phyloP scores from a whole-genome alignment of 2,113 vertebrate species.

The Nerophis lumbriciformis region DNA sequence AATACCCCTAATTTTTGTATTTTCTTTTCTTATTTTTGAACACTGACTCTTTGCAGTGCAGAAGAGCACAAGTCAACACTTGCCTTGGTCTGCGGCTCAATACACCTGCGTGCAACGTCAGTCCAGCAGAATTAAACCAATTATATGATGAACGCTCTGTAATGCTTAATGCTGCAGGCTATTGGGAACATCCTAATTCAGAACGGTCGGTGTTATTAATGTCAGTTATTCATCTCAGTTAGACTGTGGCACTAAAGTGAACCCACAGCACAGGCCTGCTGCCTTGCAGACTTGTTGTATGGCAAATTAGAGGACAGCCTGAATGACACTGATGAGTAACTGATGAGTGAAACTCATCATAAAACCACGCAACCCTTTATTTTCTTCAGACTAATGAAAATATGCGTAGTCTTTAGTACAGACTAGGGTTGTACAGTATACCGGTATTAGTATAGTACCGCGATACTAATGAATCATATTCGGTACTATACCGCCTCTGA shows the following conservation, averaged over 20 bases:
- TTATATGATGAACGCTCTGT: conserved; percentile 12
- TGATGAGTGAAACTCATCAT: neutral
- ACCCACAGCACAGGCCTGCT: neutral
- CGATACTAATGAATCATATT: too few species aligned
- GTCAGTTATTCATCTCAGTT: conserved; percentile 23
- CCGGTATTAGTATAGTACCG: too few species aligned
- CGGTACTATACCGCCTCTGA: too few species aligned
- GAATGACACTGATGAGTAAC: too few species aligned
- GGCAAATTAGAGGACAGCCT: neutral
- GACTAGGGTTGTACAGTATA: too few species aligned
- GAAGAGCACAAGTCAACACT: conserved; percentile 47
- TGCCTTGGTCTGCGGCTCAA: conserved; percentile 14
- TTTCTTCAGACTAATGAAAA: neutral
- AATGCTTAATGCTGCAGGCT: conserved; percentile 7
- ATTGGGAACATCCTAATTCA: conserved; percentile 9
- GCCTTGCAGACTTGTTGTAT: neutral
- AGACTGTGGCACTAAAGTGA: conserved; percentile 4
- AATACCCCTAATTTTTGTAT: too few species aligned
- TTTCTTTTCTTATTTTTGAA: too few species aligned
- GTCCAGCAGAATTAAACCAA: conserved; percentile 13
- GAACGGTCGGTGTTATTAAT: conserved; percentile 4
- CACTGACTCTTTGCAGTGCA: neutral
- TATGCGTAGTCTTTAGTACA: too few species aligned
- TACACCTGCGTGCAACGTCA: too few species aligned
- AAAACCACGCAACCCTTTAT: neutral